phyloP scores from a whole-genome alignment of 2,888 invertebrate species.

The Erynnis tages region DNA sequence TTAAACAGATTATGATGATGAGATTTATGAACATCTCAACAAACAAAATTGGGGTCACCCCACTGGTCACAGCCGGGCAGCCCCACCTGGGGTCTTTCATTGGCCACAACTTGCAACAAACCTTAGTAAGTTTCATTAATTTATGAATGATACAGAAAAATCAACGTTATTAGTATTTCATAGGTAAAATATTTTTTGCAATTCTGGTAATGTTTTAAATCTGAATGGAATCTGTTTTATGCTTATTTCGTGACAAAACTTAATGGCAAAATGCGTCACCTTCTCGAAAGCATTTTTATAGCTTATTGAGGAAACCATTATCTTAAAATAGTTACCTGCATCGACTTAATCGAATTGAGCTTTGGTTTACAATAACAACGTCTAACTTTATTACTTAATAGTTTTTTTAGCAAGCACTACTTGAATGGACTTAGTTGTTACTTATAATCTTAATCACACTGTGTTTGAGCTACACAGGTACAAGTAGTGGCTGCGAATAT shows the following conservation, averaged over 20 bases:
- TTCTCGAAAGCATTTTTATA: slow-evolving; percentile 17
- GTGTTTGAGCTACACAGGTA: slow-evolving; percentile 29
- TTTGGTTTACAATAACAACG: slow-evolving; percentile 51
- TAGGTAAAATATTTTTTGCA: too few species aligned
- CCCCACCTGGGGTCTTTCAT: too few species aligned
- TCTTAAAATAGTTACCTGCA: slow-evolving; percentile 27
- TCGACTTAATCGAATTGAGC: slow-evolving; percentile 46
- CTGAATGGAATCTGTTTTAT: background rate
- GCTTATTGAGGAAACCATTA: slow-evolving; percentile 27
- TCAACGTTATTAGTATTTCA: too few species aligned
- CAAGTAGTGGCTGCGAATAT: slow-evolving; percentile 27
- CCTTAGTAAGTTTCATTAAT: too few species aligned
- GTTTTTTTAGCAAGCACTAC: slow-evolving; percentile 28
- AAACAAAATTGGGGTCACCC: too few species aligned
- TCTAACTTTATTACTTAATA: slow-evolving; percentile 20
- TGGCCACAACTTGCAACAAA: too few species aligned
- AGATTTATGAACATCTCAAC: too few species aligned
- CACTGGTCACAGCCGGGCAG: too few species aligned
- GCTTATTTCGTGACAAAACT: background rate
- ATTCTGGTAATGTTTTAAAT: too few species aligned
- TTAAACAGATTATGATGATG: too few species aligned
- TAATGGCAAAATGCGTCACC: slow-evolving; percentile 1
- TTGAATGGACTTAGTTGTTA: slow-evolving; percentile 16
- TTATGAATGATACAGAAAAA: too few species aligned
- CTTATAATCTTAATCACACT: slow-evolving; percentile 28